These are phyloP conservation scores for Bovichtus diacanthus DNA, from an alignment of 2,797 vertebrate species.

Conservation along the genomic window DNA sequence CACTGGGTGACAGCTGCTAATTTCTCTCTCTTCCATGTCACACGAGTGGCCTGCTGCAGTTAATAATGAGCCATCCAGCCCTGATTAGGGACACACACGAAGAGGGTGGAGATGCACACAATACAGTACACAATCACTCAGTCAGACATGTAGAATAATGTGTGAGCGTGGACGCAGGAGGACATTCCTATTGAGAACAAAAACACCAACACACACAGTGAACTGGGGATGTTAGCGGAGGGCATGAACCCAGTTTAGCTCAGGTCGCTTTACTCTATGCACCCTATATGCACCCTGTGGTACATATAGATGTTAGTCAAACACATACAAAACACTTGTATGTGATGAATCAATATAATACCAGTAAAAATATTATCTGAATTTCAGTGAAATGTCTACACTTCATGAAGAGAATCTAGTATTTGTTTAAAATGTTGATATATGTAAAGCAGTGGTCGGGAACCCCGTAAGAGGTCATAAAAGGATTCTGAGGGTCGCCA, in stretches of 20 bases:
- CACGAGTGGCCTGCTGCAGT: conserved; percentile 93
- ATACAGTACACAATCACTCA: conserved; percentile 66
- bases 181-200: conserved; percentile 53
- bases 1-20: conserved; percentile 97
- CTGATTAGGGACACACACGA: conserved; percentile 87
- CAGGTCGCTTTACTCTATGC: conserved; percentile 13
- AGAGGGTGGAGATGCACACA: conserved; percentile 57
- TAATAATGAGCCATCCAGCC: conserved; percentile 95
- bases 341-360: neutral
- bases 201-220: conserved; percentile 13
- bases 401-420: neutral
- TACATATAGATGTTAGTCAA: neutral
- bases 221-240: conserved; percentile 1
- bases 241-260: neutral
- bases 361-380: neutral
- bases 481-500: neutral
- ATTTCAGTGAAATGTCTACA: neutral
- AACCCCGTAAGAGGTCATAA: neutral
- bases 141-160: conserved; percentile 54
- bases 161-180: conserved; percentile 23
- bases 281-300: too few relatives aligned
- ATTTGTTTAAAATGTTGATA: neutral
- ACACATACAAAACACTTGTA: neutral
- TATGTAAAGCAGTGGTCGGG: neutral
- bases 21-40: conserved; percentile 96